Evolutionary conservation across 1,140 invertebrate genomes (phyloP).

Genomic region (Neoseiulus cucumeris): DNA sequence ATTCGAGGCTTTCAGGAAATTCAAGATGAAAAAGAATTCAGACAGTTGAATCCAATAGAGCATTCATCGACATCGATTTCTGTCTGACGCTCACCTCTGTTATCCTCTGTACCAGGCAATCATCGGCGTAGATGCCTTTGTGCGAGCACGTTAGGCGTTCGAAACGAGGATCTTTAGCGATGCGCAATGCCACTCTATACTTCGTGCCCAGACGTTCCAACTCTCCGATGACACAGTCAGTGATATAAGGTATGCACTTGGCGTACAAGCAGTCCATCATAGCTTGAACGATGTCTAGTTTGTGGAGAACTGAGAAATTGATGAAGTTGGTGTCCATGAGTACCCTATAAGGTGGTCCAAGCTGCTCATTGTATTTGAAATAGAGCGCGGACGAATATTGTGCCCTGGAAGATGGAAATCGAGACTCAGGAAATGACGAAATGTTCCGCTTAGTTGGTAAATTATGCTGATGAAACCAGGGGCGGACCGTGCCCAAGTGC

Average conservation of each 20-base stretch:
- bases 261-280: constrained; percentile 99
- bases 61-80: neutral
- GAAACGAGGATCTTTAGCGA: constrained; percentile 86
- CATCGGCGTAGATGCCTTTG: constrained; percentile 97
- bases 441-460: constrained; percentile 10
- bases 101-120: constrained; percentile 87
- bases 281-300: constrained; percentile 83
- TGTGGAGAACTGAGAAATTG: constrained; percentile 96
- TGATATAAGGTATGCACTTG: constrained; percentile 94
- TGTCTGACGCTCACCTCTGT: constrained; percentile 41
- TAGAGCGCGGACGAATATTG: constrained; percentile 39
- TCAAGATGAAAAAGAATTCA: neutral
- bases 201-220: constrained; percentile 89
- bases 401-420: constrained; percentile 12
- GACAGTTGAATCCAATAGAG: neutral
- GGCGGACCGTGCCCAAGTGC: no score
- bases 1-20: neutral
- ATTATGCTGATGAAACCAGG: neutral
- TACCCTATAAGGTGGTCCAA: constrained; percentile 93
- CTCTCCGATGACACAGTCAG: constrained; percentile 96
- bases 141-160: constrained; percentile 80
- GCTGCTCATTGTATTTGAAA: constrained; percentile 94
- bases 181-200: constrained; percentile 83
- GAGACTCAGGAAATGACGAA: neutral
- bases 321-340: constrained; percentile 97